Conservation (phyloP, 1,140 invertebrate genomes). For the Drosophila nasuta region DNA sequence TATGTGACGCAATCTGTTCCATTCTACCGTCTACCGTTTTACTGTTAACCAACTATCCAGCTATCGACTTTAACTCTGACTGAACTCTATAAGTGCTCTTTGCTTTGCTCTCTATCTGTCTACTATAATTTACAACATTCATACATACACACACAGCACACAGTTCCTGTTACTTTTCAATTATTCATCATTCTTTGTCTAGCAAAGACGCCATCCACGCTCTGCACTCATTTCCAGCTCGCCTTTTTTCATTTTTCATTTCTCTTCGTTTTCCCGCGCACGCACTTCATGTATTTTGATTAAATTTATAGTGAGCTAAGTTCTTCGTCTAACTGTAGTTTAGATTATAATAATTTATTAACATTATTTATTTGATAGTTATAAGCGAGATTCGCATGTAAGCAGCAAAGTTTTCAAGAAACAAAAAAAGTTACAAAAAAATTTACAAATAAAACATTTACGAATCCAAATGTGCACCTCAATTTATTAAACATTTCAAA, state of each 20-base stretch:
- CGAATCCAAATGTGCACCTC: slow-evolving; percentile 8
- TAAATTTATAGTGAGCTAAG: slow-evolving; percentile 52
- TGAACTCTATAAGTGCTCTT: slow-evolving; percentile 48
- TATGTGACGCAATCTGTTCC: slow-evolving; percentile 47
- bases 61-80: slow-evolving; percentile 10
- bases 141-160: slow-evolving; percentile 26
- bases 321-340: slow-evolving; percentile 69
- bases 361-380: slow-evolving; percentile 76
- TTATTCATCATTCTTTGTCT: slow-evolving; percentile 58
- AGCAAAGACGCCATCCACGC: background rate
- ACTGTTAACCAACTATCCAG: slow-evolving; percentile 46
- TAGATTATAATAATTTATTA: slow-evolving; percentile 79
- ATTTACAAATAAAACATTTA: slow-evolving; percentile 47
- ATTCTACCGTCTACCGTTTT: slow-evolving; percentile 23
- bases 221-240: slow-evolving; percentile 59
- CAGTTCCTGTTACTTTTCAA: slow-evolving; percentile 67
- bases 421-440: slow-evolving; percentile 77
- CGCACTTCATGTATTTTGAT: slow-evolving; percentile 41
- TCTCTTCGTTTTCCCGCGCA: slow-evolving; percentile 35
- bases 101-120: slow-evolving; percentile 1
- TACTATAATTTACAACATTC: slow-evolving; percentile 52
- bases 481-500: slow-evolving; percentile 24
- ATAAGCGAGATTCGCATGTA: slow-evolving; percentile 66
- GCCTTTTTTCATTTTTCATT: slow-evolving; percentile 29
- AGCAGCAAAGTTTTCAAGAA: slow-evolving; percentile 80